These are phyloP conservation scores for Subanguina moxae DNA, from an alignment of 1,140 invertebrate genomes.

Conservation along the genomic window DNA sequence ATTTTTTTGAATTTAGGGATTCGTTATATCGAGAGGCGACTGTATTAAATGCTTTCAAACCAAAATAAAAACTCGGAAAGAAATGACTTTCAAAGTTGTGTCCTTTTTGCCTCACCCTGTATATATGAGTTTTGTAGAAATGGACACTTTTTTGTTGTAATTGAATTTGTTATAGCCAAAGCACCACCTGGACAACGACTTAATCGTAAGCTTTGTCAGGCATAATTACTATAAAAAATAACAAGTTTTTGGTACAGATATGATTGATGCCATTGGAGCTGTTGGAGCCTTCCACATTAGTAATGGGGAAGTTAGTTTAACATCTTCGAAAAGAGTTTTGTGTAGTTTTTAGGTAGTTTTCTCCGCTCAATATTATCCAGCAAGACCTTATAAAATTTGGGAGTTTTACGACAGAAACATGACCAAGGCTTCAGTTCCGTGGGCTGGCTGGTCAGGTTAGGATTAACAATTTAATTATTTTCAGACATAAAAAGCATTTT, in stretches of 20 bases:
- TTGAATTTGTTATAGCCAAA: background rate
- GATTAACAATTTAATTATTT: background rate
- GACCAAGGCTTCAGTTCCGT: conserved; percentile 51
- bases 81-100: too few relatives aligned
- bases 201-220: conserved; percentile 38
- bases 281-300: conserved; percentile 56
- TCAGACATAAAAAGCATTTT: background rate
- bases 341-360: conserved; percentile 41
- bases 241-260: too few relatives aligned
- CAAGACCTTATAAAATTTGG: conserved; percentile 58
- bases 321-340: conserved; percentile 6
- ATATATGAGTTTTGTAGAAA: too few relatives aligned
- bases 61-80: too few relatives aligned
- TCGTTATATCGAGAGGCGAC: too few relatives aligned
- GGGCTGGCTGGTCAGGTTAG: conserved; percentile 55
- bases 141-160: too few relatives aligned
- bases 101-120: too few relatives aligned
- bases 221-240: background rate
- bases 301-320: conserved; percentile 49
- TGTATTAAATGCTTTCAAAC: too few relatives aligned
- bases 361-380: conserved; percentile 58
- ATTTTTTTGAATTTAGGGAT: too few relatives aligned
- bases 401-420: conserved; percentile 59
- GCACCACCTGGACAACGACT: conserved; percentile 52
- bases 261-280: conserved; percentile 57